Evolutionary conservation across 2,797 vertebrate species (phyloP).

Genomic region (Myotis pilosus): DNA sequence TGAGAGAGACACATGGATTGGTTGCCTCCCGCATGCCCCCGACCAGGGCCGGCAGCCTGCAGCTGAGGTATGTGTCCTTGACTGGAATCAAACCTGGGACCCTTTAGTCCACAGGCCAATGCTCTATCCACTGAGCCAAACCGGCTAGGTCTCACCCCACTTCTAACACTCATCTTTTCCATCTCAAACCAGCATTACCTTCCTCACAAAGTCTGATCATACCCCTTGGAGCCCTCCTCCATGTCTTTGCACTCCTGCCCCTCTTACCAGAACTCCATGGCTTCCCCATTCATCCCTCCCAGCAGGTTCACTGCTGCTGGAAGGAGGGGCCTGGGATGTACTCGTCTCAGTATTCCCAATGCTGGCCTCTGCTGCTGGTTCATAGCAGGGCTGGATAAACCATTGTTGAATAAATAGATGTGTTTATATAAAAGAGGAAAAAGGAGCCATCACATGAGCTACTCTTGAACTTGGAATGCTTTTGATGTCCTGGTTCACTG

Average conservation of each 20-base stretch:
- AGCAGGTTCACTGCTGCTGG: background rate
- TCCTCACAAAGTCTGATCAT: background rate
- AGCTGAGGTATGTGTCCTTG: no score
- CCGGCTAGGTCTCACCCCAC: no score
- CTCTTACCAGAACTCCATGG: background rate
- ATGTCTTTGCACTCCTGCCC: background rate
- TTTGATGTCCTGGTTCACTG: conserved; percentile 23
- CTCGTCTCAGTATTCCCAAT: background rate
- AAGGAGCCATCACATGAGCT: background rate
- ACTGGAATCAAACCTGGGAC: no score
- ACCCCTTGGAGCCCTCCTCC: background rate
- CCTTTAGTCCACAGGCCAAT: no score
- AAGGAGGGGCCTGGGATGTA: background rate
- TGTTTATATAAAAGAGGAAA: conserved; percentile 7
- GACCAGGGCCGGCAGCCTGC: no score
- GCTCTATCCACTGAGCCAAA: no score
- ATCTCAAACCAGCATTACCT: background rate
- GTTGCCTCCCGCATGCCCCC: no score
- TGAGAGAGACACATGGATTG: no score
- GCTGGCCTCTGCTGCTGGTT: background rate
- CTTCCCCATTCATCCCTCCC: background rate
- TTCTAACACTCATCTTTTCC: background rate
- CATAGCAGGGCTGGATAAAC: background rate
- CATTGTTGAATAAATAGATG: conserved; percentile 4
- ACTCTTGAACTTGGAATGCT: conserved; percentile 11